phyloP scores from a whole-genome alignment of 2,888 invertebrate genomes.

The Tenthredo mesomela region DNA sequence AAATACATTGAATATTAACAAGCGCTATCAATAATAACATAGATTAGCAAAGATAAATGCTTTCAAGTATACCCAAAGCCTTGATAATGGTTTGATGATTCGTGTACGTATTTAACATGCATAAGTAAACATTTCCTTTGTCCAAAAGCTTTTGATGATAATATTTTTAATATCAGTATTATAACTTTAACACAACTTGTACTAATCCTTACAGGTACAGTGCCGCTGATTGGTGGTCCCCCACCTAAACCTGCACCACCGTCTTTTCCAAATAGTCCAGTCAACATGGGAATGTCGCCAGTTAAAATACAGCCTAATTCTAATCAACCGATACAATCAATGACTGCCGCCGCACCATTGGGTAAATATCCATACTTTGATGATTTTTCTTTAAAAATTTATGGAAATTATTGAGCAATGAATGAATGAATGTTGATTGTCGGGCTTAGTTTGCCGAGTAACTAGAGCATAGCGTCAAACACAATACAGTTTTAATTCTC shows the following conservation, averaged over 20 bases:
- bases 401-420: not conserved
- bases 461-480: conserved; percentile 23
- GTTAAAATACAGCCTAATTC: conserved; percentile 62
- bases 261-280: conserved; percentile 78
- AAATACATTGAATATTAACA: not conserved
- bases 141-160: not conserved
- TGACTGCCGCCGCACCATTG: conserved; percentile 64
- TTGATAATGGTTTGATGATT: not conserved
- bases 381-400: not conserved
- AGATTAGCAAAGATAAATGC: not conserved
- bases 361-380: conserved; percentile 62
- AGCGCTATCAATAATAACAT: not conserved
- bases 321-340: conserved; percentile 65
- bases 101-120: not conserved
- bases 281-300: conserved; percentile 66
- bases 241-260: conserved; percentile 78
- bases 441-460: not conserved
- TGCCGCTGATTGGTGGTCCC: conserved; percentile 64
- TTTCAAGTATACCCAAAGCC: not conserved
- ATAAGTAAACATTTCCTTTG: not conserved
- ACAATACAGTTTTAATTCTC: conserved; percentile 25
- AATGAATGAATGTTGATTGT: not conserved
- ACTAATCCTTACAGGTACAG: conserved; percentile 20
- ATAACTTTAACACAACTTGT: not conserved
- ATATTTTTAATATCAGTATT: not conserved